Conservation (phyloP, 1,140 invertebrate genomes). For the Cheumatopsyche charites region DNA sequence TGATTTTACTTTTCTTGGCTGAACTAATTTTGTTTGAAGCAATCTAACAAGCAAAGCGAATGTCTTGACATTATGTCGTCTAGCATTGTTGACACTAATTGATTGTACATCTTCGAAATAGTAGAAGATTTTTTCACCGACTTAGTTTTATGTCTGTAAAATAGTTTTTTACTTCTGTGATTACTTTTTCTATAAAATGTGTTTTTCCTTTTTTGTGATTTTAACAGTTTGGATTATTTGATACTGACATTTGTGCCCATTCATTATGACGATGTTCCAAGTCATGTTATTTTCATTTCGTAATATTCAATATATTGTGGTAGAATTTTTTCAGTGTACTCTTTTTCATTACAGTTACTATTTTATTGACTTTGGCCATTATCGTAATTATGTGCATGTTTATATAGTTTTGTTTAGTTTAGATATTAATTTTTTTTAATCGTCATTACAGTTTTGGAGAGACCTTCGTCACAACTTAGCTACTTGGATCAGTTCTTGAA, state of each 20-base stretch:
- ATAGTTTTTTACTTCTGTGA: neutral
- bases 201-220: neutral
- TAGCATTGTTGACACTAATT: neutral
- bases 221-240: constrained; percentile 7
- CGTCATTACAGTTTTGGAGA: constrained; percentile 73
- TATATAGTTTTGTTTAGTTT: neutral
- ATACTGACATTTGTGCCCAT: constrained; percentile 11
- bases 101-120: too few species aligned
- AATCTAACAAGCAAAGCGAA: constrained; percentile 47
- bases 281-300: too few species aligned
- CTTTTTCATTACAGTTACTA: too few species aligned
- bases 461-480: constrained; percentile 86
- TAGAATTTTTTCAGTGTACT: too few species aligned
- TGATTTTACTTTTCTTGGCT: constrained; percentile 39
- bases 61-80: constrained; percentile 7
- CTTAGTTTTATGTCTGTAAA: neutral
- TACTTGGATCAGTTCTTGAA: constrained; percentile 89
- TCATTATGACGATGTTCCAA: too few species aligned
- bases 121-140: too few species aligned
- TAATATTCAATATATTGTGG: too few species aligned
- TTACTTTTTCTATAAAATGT: neutral
- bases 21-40: constrained; percentile 48
- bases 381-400: too few species aligned
- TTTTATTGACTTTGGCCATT: too few species aligned
- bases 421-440: neutral